Conservation (phyloP, 2,888 invertebrate genomes). For the Pandemis heparana region DNA sequence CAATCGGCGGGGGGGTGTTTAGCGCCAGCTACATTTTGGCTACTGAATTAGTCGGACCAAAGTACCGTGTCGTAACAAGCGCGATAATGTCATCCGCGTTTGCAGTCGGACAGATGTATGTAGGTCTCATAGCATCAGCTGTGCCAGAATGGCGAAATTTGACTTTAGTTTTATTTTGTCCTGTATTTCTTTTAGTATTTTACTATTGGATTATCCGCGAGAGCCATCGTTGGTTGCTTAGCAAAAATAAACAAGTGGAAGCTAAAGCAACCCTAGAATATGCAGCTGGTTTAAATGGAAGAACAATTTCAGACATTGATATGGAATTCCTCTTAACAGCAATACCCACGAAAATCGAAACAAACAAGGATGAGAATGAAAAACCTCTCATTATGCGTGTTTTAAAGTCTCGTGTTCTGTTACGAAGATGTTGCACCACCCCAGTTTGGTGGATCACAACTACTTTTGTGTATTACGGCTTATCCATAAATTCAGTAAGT, state of each 20-base stretch:
- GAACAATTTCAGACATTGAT: conserved; percentile 76
- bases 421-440: conserved; percentile 87
- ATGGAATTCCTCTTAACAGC: conserved; percentile 69
- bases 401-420: conserved; percentile 81
- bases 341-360: conserved; percentile 60
- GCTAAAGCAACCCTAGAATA: conserved; percentile 86
- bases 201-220: conserved; percentile 90
- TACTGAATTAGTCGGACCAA: conserved; percentile 91
- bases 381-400: conserved; percentile 70
- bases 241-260: conserved; percentile 87
- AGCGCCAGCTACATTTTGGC: conserved; percentile 84
- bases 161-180: conserved; percentile 88
- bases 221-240: conserved; percentile 91
- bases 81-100: conserved; percentile 89
- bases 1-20: conserved; percentile 75
- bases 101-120: conserved; percentile 89
- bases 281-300: conserved; percentile 87
- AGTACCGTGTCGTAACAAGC: conserved; percentile 89
- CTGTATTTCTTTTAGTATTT: conserved; percentile 87
- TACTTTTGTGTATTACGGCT: conserved; percentile 92
- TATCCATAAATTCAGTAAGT: conserved; percentile 91
- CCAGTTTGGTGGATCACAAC: conserved; percentile 93
- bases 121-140: conserved; percentile 88
- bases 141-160: conserved; percentile 89
- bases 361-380: conserved; percentile 48